Evolutionary conservation across 2,797 vertebrate species (phyloP), one percentile per base, ranked within the genome.

Genomic region (Coilia nasus): DNA sequence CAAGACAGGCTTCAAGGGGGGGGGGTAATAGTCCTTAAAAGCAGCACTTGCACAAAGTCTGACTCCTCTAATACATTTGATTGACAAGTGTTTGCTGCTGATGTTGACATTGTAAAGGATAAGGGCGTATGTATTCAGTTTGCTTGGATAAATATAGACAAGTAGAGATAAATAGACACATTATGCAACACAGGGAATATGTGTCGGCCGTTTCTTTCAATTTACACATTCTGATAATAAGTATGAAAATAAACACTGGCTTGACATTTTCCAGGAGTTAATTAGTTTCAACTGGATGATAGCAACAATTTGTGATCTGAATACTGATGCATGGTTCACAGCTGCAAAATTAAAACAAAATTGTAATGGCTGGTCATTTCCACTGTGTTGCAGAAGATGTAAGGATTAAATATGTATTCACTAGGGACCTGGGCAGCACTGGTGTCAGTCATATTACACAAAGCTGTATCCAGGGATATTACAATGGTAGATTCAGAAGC

Each of bases 11-110:
- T 75, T 75, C 31, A 75, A 4, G 15, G 17, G 19, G 31, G 2
- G 19, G 31, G 71, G 41, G 84, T 6, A 62, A 41, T 81, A 56
- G 44, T 82, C 56, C 81, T 85, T 83, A 85, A 85, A 83, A 60
- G 54, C 46, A 80, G 35, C 6, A 17, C 21, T 78, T 35, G 5
- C 71, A 78, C 71, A 78, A 41, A 78, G 71, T 35, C 19, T 78
- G 71, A 78, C 71, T 44, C 71, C 35, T 17, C 41, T 35, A 78
- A 41, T 44, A 35, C 71, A 78, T 35, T 78, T 78, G 71, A 78
- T 78, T 78, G 71, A 44, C 71, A 78, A 17, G 35, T 41, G 31
- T 78, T 19, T 78, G 71, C 41, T 78, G 71, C 71, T 78, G 71
- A 78, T 41, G 71, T 78, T 21, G 71, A 78, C 41, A 21, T 31